A percentile compares a stretch with the other conserved stretches of the same genome.
phyloP scores from a whole-genome alignment of 2,113 vertebrate species.

The Dinomys branickii region DNA sequence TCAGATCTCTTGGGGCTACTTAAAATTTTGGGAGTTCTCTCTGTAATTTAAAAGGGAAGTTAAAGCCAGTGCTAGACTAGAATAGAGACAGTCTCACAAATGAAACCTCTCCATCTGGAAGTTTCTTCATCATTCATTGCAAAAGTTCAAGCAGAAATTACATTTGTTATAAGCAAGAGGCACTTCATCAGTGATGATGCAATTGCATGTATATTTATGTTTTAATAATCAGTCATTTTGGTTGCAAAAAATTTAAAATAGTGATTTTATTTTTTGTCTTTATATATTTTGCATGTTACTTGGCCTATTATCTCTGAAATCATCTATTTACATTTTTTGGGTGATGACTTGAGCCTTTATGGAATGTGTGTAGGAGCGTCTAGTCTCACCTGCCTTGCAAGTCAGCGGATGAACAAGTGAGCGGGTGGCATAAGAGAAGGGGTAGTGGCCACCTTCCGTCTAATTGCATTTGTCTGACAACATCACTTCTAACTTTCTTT shows the following conservation, averaged over 20 bases:
- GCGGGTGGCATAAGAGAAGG: neutral
- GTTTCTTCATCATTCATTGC: slow-evolving; percentile 71
- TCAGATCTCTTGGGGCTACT: slow-evolving; percentile 84
- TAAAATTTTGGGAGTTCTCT: slow-evolving; percentile 86
- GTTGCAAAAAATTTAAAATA: slow-evolving; percentile 30
- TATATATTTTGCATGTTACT: neutral
- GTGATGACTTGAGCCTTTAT: slow-evolving; percentile 6
- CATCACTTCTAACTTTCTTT: neutral
- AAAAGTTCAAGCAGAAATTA: slow-evolving; percentile 64
- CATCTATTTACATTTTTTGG: slow-evolving; percentile 18
- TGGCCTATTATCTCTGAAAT: neutral
- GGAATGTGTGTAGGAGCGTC: slow-evolving; percentile 8
- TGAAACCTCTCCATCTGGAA: slow-evolving; percentile 81
- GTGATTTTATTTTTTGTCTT: slow-evolving; percentile 18
- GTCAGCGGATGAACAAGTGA: neutral
- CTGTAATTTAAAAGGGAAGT: slow-evolving; percentile 83
- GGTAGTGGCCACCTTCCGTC: neutral
- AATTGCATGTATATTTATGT: neutral
- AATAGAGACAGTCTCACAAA: slow-evolving; percentile 77
- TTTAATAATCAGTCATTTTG: slow-evolving; percentile 49
- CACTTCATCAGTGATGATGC: slow-evolving; percentile 32
- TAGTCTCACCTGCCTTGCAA: neutral
- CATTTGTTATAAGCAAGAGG: slow-evolving; percentile 36
- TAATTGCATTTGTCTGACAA: neutral
- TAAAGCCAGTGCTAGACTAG: slow-evolving; percentile 72